Conservation (phyloP, 2,888 invertebrate genomes). For the Tachina fera region DNA sequence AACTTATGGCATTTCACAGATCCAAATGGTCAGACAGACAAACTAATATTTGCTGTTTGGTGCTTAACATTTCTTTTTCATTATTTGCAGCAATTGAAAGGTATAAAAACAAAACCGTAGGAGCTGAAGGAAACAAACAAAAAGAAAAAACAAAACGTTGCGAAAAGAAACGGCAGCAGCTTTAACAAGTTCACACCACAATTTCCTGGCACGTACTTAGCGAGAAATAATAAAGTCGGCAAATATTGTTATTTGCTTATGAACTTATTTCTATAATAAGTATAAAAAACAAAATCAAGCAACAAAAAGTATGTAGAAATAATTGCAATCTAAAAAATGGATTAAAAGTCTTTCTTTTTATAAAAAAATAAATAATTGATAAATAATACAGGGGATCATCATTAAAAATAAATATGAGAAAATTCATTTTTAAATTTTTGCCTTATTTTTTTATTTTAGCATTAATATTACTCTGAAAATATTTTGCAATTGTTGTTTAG, state of each 20-base stretch:
- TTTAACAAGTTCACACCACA: slow-evolving; percentile 75
- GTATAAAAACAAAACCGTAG: slow-evolving; percentile 16
- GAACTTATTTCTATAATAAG: slow-evolving; percentile 49
- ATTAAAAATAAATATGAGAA: too few relatives aligned
- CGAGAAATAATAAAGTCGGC: slow-evolving; percentile 67
- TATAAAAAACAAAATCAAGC: not conserved
- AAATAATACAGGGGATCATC: not conserved
- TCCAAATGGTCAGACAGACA: slow-evolving; percentile 23
- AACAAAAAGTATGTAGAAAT: slow-evolving; percentile 19
- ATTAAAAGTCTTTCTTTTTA: not conserved
- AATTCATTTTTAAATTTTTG: not conserved
- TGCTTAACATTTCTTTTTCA: not conserved
- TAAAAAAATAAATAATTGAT: slow-evolving; percentile 31
- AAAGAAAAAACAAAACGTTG: not conserved
- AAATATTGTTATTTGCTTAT: slow-evolving; percentile 66
- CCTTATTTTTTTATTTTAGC: not conserved
- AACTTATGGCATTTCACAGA: slow-evolving; percentile 38
- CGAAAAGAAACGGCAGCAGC: slow-evolving; percentile 62
- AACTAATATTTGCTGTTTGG: slow-evolving; percentile 11
- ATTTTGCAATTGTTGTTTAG: too few relatives aligned
- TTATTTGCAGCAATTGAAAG: slow-evolving; percentile 29
- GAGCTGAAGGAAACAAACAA: not conserved
- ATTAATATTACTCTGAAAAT: not conserved
- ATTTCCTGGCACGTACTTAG: slow-evolving; percentile 75
- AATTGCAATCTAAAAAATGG: slow-evolving; percentile 41